Evolutionary conservation across 2,888 invertebrate species (phyloP).

Genomic region (Pollenia griseotomentosa): DNA sequence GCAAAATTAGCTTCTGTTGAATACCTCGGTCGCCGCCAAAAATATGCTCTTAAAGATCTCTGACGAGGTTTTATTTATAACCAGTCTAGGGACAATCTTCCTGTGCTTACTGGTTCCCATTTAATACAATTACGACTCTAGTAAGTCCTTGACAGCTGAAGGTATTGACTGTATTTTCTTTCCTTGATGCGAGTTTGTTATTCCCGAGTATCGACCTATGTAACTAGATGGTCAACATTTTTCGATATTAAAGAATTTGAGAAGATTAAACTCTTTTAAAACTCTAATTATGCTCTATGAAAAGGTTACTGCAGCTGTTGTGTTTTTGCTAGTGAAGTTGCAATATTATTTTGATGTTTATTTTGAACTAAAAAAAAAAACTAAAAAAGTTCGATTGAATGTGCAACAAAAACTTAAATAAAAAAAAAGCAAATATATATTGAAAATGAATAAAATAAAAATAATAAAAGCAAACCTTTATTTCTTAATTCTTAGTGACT

Average conservation of each 20-base stretch:
- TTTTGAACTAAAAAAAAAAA: slow-evolving; percentile 32
- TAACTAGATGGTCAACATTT: not conserved
- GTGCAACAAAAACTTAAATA: slow-evolving; percentile 47
- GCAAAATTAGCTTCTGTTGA: too few species aligned
- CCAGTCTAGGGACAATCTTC: too few species aligned
- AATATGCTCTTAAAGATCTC: too few species aligned
- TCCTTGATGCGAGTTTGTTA: too few species aligned
- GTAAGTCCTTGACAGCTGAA: too few species aligned
- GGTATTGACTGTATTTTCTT: too few species aligned
- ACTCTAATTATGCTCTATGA: not conserved
- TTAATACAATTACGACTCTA: too few species aligned
- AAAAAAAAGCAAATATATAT: slow-evolving; percentile 33
- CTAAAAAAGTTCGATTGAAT: slow-evolving; percentile 65
- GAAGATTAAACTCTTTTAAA: slow-evolving; percentile 30
- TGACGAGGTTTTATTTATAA: too few species aligned
- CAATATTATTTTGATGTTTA: slow-evolving; percentile 51
- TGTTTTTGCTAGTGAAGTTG: slow-evolving; percentile 52
- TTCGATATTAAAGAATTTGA: not conserved
- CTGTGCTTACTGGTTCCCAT: too few species aligned
- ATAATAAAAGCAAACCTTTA: slow-evolving; percentile 64
- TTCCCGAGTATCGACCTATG: too few species aligned
- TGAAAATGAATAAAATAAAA: slow-evolving; percentile 50
- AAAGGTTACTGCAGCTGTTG: slow-evolving; percentile 64
- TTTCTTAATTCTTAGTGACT: slow-evolving; percentile 73
- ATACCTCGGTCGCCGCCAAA: too few species aligned